These are phyloP conservation scores for Danaus melanippus DNA, from an alignment of 1,140 invertebrate species.

Conservation along the genomic window DNA sequence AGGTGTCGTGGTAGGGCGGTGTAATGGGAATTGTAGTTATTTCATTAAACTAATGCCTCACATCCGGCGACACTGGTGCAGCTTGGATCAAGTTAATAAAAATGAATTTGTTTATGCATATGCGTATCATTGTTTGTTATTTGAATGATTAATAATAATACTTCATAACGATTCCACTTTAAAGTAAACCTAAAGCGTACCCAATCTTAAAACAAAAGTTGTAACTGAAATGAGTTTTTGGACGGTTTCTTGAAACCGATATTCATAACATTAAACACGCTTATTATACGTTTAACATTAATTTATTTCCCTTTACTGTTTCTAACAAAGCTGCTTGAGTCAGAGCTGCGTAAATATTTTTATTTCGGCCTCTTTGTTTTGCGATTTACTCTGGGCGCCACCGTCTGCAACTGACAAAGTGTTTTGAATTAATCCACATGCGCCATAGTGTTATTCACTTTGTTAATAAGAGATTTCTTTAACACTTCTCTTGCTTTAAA, in stretches of 20 bases:
- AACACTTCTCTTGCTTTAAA: conserved; percentile 6
- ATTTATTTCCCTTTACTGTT: conserved; percentile 58
- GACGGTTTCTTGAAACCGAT: too few relatives aligned
- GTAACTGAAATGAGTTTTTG: too few relatives aligned
- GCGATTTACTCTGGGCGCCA: conserved; percentile 54
- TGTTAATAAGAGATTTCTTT: conserved; percentile 3
- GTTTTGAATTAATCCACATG: conserved; percentile 48
- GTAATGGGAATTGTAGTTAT: conserved; percentile 52
- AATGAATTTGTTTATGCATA: too few relatives aligned
- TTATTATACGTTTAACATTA: conserved; percentile 34
- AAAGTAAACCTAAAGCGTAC: too few relatives aligned
- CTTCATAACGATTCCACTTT: too few relatives aligned
- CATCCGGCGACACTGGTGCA: conserved; percentile 38
- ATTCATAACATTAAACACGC: too few relatives aligned
- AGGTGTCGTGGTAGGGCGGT: conserved; percentile 36
- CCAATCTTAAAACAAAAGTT: too few relatives aligned
- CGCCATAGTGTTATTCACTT: conserved; percentile 8
- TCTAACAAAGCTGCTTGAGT: conserved; percentile 63
- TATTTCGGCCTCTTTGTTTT: conserved; percentile 69
- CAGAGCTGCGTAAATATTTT: conserved; percentile 68
- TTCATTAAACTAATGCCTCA: conserved; percentile 51
- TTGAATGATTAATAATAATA: too few relatives aligned
- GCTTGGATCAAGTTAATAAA: not conserved
- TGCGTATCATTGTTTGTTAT: too few relatives aligned
- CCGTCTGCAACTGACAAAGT: conserved; percentile 49